These are phyloP conservation scores for Catalaphyllia jardinei DNA, from an alignment of 64 coral and sea anemone genomes.

Conservation along the genomic window DNA sequence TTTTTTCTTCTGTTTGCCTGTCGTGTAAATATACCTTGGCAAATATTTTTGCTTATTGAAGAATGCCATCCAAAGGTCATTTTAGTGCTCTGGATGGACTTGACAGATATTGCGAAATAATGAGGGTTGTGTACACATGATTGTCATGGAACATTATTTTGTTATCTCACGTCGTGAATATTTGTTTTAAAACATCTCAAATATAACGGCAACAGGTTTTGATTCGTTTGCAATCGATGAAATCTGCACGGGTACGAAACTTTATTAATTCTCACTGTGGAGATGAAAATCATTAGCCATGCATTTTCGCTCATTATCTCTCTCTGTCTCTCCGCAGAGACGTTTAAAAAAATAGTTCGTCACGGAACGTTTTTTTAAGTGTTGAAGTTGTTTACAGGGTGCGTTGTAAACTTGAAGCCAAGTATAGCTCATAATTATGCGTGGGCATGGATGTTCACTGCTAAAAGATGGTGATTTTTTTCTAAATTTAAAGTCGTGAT, in stretches of 20 bases:
- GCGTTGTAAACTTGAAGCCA: no score
- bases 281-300: not conserved
- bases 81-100: not conserved
- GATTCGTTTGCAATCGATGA: not conserved
- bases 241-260: not conserved
- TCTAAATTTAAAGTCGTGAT: no score
- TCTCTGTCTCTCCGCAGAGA: not conserved
- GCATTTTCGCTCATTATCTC: not conserved
- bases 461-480: no score
- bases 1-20: not conserved
- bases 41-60: not conserved
- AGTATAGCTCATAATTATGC: no score
- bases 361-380: not conserved
- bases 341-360: not conserved
- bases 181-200: not conserved
- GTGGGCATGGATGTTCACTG: no score
- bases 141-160: not conserved
- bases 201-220: not conserved
- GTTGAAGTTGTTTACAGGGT: not conserved
- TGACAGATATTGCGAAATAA: not conserved
- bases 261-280: not conserved
- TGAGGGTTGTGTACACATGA: not conserved
- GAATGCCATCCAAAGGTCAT: not conserved
- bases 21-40: not conserved
- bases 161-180: not conserved